Evolutionary conservation across 2,888 invertebrate genomes (phyloP), one percentile per base, ranked within the genome.

Genomic region (Rosalia funebris): DNA sequence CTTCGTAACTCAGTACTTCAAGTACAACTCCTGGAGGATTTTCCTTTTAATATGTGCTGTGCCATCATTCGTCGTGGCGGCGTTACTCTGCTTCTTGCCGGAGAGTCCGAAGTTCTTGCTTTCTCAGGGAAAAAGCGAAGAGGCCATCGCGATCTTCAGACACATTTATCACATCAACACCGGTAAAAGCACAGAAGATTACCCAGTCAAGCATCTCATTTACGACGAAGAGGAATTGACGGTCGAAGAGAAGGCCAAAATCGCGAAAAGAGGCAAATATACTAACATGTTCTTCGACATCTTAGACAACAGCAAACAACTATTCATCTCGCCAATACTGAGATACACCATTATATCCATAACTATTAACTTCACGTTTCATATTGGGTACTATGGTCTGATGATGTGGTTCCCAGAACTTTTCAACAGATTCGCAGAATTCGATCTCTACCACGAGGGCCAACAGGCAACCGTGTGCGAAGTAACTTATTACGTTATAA

Each of bases 351-450:
- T 89, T 71, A 91, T 94, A 79, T 93, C 94, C 62, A 91, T 95
- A 72, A 89, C 91, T 62, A 94, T 96, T 77, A 95, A 95, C 79
- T 94, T 95, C 79, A 93, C 95, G 70, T 93, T 96, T 83, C 94
- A 95, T 82, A 95, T 95, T 82, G 96, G 93, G 88, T 96, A 95
- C 81, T 96, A 96, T 80, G 96, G 96, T 37, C 84, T 96, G 54
- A 95, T 95, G 93, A 94, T 96, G 93, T 96, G 96, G 96, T 95
- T 96, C 83, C 96, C 96, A 0, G 95, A 96, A 82, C 86, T 96
- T 77, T 96, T 96, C 83, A 93, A 92, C 79, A 90, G 95, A 45
- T 93, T 93, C 80, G 92, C 93, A 82, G 91, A 92, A 78, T 94
- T 87, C 83, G 86, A 88, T 48, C 84, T 86, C 52, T 83, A 84